Base-by-base conservation (phyloP, 2,888 invertebrate genomes). In the Ptychoptera albimana region DNA sequence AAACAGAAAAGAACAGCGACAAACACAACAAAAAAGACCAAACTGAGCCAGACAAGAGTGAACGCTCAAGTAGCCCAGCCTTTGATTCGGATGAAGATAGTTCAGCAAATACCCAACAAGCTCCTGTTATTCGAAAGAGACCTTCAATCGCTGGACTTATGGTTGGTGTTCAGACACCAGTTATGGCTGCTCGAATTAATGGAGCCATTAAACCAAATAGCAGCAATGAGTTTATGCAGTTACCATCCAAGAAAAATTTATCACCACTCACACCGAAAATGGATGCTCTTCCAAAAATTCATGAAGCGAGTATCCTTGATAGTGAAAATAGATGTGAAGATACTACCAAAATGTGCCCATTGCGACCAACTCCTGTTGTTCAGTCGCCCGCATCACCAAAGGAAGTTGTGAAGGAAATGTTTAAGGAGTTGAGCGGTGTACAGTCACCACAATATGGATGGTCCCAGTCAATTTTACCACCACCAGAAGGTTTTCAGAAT, bases 41-140 rank as follows among this genome's bases (percentile, higher is more conserved):
- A 37, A 44, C 30, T 13, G 64, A 81, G 57, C 70, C 77, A 35
- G 80, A 86, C 59, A 79, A 77, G 53, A 77, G 77, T 6, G 86
- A 87, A 54, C 71, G 92, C 37, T 92, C 92, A 1, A 92, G 92
- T 56, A 92, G 92, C 60, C 79, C 89, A 1, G 89, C 89, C 0
- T 94, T 93, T 59, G 93, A 93, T 55, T 93, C 93, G 0, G 93
- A 94, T 58, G 92, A 93, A 49, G 93, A 94, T 56, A 82, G 83
- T 49, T 78, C 77, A 0, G 71, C 73, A 0, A 75, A 73, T 49
- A 72, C 70, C 42, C 45, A 46, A 29, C 57, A 57, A 36, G 48
- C 57, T 50, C 58, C 62, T 39, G 56, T 48, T 29, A 60, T 61
- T 44, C 55, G 60, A 8, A 65, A 65, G 50, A 59, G 65, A 15